Conservation (phyloP, 2,888 invertebrate genomes). For the Vanessa cardui region DNA sequence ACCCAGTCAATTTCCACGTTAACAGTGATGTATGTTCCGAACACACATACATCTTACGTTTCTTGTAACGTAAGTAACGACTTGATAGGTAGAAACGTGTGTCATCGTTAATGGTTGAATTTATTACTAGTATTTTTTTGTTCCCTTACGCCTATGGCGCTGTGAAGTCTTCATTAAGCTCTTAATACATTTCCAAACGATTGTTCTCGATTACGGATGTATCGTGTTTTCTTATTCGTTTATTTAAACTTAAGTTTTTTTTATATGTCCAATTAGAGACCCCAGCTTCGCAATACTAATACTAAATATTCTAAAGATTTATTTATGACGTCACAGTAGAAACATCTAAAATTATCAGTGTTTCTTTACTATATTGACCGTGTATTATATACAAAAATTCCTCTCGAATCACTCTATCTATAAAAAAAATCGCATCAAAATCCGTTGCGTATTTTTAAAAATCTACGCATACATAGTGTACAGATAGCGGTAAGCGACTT, state of each 20-base stretch:
- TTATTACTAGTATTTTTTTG: constrained; percentile 56
- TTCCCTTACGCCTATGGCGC: constrained; percentile 43
- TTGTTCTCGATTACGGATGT: constrained; percentile 23
- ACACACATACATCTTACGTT: constrained; percentile 52
- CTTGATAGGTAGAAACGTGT: constrained; percentile 47
- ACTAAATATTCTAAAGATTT: no score
- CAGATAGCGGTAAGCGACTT: no score
- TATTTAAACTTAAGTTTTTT: not conserved
- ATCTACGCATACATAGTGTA: no score
- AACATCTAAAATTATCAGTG: no score
- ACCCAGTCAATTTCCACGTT: constrained; percentile 13
- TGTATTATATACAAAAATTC: no score
- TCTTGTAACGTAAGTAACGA: constrained; percentile 53
- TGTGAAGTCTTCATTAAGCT: constrained; percentile 55
- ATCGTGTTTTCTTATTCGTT: constrained; percentile 13
- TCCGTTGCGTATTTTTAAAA: no score
- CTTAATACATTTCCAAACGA: constrained; percentile 21
- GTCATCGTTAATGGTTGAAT: constrained; percentile 63
- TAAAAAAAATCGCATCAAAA: no score
- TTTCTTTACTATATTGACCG: no score
- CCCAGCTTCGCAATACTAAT: no score
- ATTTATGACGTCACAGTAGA: no score
- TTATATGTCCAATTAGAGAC: not conserved
- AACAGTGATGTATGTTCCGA: constrained; percentile 40
- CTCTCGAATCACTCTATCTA: no score